Evolutionary conservation across 30 jellyfish, hydroid and myxozoan species (phyloP).

Genomic region (Clytia hemisphaerica): DNA sequence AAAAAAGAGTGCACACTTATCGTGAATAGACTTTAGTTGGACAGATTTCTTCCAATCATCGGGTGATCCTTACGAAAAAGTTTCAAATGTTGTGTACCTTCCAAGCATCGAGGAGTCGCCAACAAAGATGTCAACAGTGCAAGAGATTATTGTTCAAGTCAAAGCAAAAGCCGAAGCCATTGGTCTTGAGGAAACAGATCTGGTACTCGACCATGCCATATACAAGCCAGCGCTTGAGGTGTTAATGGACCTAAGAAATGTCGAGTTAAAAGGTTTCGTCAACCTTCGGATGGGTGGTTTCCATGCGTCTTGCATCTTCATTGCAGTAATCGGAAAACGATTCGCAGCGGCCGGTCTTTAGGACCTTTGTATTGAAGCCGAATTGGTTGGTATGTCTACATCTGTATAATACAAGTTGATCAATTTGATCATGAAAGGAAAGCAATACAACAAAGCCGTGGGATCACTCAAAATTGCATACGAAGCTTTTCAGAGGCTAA

Average conservation of each 20-base stretch:
- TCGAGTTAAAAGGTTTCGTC: slow-evolving; percentile 17
- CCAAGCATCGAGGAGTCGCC: slow-evolving; percentile 42
- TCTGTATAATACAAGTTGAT: neutral
- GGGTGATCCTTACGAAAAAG: too few species aligned
- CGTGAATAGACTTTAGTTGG: too few species aligned
- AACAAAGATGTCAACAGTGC: slow-evolving; percentile 29
- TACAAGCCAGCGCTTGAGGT: slow-evolving; percentile 34
- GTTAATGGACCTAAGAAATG: slow-evolving; percentile 2
- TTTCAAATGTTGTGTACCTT: too few species aligned
- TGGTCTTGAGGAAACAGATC: slow-evolving; percentile 25
- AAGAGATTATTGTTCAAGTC: slow-evolving; percentile 12
- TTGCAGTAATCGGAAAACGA: slow-evolving; percentile 48
- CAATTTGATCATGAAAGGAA: neutral
- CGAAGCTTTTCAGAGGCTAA: too few species aligned
- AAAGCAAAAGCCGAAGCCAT: slow-evolving; percentile 34
- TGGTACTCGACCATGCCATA: slow-evolving; percentile 31
- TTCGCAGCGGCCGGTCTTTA: slow-evolving; percentile 42
- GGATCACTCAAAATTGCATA: neutral
- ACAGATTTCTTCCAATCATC: too few species aligned
- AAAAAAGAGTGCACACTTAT: too few species aligned
- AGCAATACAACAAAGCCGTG: slow-evolving; percentile 1
- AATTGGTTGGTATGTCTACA: slow-evolving; percentile 16
- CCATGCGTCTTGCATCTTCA: slow-evolving; percentile 23
- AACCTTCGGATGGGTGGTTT: slow-evolving; percentile 45
- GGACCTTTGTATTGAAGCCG: slow-evolving; percentile 11